Evolutionary conservation across 2,888 invertebrate genomes (phyloP), one percentile per base, ranked within the genome.

Genomic region (Apamea monoglypha): DNA sequence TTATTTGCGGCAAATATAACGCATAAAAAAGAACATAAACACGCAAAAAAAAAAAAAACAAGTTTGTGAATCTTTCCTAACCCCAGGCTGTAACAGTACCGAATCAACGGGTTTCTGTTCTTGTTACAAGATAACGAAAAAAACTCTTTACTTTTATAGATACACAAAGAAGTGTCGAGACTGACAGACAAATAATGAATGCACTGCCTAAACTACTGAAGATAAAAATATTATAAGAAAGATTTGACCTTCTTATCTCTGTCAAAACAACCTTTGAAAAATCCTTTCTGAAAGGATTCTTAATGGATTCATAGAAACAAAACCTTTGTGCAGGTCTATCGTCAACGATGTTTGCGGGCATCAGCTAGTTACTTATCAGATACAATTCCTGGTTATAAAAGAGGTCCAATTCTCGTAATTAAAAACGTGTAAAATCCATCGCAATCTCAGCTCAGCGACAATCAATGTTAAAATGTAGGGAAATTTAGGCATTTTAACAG

Each of bases 161-260:
- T 69, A 50, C n/a, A n/a, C 69, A 25, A 56, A 25, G 32, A 12
- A 29, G 70, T 68, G 14, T 21, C 21, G 32, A 53, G 10, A 25
- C 29, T 40, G 18, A 70, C 70, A 18, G 6, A 40, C 47, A 44
- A n/a, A 47, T n/a, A 61, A 21, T 32, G n/a, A 61, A 21, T 32
- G n/a, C 10, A 64, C 29, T 25, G 8, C 8, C 7, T 36, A 25
- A 29, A 40, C 74, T 8, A 25, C 18, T 32, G 36, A 3, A 40
- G 74, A 50, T 77, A 40, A 56, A 75, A 44, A 71, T 16, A 69
- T 68, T 25, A 29, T 44, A 76, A 53, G 8, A 32, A 53, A 40
- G 53, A 53, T 75, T 77, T 66, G 75, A 75, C 74, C 50, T 25
- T 40, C 32, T 18, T 40, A 74, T 74, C 50, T 14, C 18, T 75